Conservation (phyloP, 2,888 invertebrate species). For the Pyrgus malvae region DNA sequence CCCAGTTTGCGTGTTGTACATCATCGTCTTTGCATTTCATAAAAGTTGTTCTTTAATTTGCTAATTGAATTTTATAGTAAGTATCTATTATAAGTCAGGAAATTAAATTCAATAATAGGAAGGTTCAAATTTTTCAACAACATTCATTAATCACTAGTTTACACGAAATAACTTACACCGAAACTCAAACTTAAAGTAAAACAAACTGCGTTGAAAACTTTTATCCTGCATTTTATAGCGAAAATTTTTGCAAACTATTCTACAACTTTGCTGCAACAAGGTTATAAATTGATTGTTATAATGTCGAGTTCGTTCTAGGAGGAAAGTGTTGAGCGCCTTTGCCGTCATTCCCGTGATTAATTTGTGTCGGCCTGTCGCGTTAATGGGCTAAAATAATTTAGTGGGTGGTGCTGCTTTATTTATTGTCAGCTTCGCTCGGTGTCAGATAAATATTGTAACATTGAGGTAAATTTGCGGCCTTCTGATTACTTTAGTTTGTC, state of each 20-base stretch:
- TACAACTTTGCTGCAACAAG: constrained; percentile 11
- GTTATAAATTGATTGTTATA: constrained; percentile 24
- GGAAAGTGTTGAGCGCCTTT: constrained; percentile 75
- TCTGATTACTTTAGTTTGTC: too few species aligned
- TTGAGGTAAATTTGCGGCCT: constrained; percentile 17
- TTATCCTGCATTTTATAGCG: not conserved
- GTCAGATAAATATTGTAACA: constrained; percentile 40
- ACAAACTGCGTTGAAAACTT: constrained; percentile 4
- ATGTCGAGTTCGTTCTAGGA: constrained; percentile 39
- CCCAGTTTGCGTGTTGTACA: too few species aligned
- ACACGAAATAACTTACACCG: too few species aligned
- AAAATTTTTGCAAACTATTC: constrained; percentile 17
- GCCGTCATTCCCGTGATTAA: constrained; percentile 77
- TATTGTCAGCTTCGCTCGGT: constrained; percentile 58
- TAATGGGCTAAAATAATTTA: constrained; percentile 80
- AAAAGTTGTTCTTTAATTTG: too few species aligned
- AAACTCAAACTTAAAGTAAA: not conserved
- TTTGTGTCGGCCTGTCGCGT: constrained; percentile 72
- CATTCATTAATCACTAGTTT: too few species aligned
- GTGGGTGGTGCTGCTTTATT: constrained; percentile 69
- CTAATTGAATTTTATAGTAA: too few species aligned
- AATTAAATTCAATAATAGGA: too few species aligned
- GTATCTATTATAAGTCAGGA: too few species aligned
- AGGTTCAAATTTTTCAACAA: too few species aligned
- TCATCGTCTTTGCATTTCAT: too few species aligned